Evolutionary conservation across 2,113 vertebrate species (phyloP).

Genomic region (Lontra canadensis): DNA sequence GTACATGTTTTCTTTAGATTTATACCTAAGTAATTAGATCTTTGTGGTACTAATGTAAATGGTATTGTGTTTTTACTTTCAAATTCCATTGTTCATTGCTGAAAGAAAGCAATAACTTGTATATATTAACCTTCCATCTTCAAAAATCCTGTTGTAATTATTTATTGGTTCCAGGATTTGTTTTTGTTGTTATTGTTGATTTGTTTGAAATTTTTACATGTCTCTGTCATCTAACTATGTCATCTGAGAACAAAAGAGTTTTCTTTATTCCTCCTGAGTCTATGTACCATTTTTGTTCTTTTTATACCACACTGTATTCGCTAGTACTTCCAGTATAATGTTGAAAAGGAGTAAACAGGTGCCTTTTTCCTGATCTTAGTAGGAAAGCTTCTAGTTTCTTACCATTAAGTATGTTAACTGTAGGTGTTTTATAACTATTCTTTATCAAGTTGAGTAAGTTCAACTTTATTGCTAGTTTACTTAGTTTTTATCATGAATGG

Average conservation of each 20-base stretch:
- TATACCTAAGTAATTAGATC: not conserved
- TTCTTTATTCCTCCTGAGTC: not conserved
- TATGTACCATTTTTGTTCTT: not conserved
- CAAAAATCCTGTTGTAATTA: not conserved
- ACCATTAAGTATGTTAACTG: not conserved
- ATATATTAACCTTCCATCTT: not conserved
- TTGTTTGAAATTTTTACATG: not conserved
- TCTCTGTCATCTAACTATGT: not conserved
- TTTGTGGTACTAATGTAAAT: not conserved
- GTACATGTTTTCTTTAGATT: not conserved
- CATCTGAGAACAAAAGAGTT: not conserved
- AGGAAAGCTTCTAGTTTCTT: not conserved
- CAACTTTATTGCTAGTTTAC: not conserved
- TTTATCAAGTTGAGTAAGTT: not conserved
- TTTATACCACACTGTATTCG: not conserved
- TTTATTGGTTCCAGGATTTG: not conserved
- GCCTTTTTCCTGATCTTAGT: not conserved
- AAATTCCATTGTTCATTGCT: not conserved
- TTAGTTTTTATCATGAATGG: not conserved
- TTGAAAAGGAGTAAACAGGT: not conserved
- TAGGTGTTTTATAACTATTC: not conserved
- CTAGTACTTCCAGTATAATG: not conserved
- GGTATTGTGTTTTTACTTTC: not conserved
- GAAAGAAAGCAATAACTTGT: not conserved
- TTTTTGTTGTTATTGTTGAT: not conserved